Evolutionary conservation across 2,888 invertebrate species (phyloP).

Genomic region (Baccha elongata): DNA sequence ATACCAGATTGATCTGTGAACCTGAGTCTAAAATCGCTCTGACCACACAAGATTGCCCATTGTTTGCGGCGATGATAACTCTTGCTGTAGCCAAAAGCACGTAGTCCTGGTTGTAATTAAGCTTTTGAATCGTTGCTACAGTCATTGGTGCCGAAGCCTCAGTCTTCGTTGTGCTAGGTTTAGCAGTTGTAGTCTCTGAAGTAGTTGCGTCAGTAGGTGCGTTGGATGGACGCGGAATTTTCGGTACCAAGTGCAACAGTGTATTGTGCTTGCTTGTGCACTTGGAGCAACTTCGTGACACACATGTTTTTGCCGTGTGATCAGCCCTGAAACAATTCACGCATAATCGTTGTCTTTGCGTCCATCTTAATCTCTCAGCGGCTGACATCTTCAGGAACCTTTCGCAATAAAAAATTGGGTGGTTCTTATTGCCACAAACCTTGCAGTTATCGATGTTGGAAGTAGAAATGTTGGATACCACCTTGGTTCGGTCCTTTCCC

Average conservation of each 20-base stretch:
- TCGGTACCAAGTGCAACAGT: background rate
- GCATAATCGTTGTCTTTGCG: too few relatives aligned
- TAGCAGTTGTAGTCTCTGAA: background rate
- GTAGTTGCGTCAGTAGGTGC: background rate
- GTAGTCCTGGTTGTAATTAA: background rate
- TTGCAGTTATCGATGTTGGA: background rate
- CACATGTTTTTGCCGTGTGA: background rate
- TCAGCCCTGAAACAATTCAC: background rate
- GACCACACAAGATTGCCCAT: too few relatives aligned
- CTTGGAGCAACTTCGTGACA: conserved; percentile 8
- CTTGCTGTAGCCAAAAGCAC: too few relatives aligned
- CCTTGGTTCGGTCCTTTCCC: background rate
- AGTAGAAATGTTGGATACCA: background rate
- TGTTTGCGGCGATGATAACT: too few relatives aligned
- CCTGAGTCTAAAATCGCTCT: background rate
- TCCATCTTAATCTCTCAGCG: too few relatives aligned
- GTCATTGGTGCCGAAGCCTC: background rate
- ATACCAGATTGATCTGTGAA: background rate
- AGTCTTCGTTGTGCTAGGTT: background rate
- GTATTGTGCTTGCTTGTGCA: background rate
- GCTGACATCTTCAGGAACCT: background rate
- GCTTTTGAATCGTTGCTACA: background rate
- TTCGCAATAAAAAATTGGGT: background rate
- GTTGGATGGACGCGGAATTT: background rate
- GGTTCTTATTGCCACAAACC: background rate